These are phyloP conservation scores for Hyphantria cunea DNA, from an alignment of 1,140 invertebrate species.

Conservation along the genomic window DNA sequence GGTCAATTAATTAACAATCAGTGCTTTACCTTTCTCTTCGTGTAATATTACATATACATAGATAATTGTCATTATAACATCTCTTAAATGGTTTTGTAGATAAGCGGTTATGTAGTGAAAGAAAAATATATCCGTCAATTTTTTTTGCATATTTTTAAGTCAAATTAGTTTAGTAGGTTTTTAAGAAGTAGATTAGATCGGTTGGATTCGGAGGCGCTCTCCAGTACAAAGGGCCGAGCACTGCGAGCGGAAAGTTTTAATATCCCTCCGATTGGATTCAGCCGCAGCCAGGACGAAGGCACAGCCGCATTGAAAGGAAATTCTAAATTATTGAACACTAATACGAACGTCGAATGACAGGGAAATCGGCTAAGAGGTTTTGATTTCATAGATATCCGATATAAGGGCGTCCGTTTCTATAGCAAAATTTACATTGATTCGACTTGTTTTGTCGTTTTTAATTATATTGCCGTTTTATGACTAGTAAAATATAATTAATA, in stretches of 20 bases:
- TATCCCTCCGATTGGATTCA: conserved; percentile 77
- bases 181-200: conserved; percentile 50
- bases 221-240: conserved; percentile 63
- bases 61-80: too few species aligned
- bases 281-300: conserved; percentile 60
- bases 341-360: conserved; percentile 64
- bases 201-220: conserved; percentile 41
- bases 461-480: too few species aligned
- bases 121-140: too few species aligned
- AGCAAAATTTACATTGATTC: conserved; percentile 30
- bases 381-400: background rate
- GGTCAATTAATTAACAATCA: background rate
- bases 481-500: too few species aligned
- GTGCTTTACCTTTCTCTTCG: too few species aligned
- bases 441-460: too few species aligned
- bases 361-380: conserved; percentile 51
- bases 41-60: too few species aligned
- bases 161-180: conserved; percentile 31
- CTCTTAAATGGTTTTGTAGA: background rate
- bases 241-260: conserved; percentile 76
- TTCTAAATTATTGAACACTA: conserved; percentile 63
- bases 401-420: conserved; percentile 2
- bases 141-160: background rate
- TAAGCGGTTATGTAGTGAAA: background rate
- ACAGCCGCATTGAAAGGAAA: conserved; percentile 60